These are phyloP conservation scores for Pasiphila rectangulata DNA, from an alignment of 2,888 invertebrate species.

Conservation along the genomic window DNA sequence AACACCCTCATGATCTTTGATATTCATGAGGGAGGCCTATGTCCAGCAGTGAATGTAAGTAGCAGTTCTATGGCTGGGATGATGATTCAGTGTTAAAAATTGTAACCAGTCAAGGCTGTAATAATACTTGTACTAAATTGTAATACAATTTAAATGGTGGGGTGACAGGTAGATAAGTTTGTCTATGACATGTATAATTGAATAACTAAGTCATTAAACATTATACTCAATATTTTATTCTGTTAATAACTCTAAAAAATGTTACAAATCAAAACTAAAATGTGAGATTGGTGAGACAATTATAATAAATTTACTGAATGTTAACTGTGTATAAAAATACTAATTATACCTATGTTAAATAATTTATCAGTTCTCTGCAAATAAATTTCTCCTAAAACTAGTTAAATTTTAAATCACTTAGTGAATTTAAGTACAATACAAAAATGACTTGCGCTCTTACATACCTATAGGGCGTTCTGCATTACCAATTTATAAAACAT, in stretches of 20 bases:
- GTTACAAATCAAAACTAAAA: conserved; percentile 20
- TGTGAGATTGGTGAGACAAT: conserved; percentile 25
- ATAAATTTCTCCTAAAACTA: conserved; percentile 10
- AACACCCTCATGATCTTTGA: no score
- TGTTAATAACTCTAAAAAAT: conserved; percentile 22
- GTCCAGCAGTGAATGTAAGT: no score
- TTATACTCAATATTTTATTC: conserved; percentile 18
- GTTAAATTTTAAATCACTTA: conserved; percentile 3
- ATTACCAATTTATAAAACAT: no score
- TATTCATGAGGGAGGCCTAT: no score
- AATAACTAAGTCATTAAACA: conserved; percentile 5
- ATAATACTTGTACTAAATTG: no score
- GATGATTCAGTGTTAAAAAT: no score
- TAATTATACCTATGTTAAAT: conserved; percentile 32
- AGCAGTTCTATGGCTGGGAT: no score
- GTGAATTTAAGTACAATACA: conserved; percentile 19
- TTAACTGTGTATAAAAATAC: conserved; percentile 23
- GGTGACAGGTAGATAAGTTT: no score
- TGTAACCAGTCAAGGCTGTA: no score
- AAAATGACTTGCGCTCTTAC: conserved; percentile 6
- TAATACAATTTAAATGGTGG: no score
- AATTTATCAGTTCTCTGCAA: conserved; percentile 34
- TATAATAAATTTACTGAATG: conserved; percentile 25
- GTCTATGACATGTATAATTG: no score
- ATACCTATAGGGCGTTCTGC: no score